phyloP scores from a whole-genome alignment of 1,140 invertebrate genomes.

The Cyphomyrmex costatus region DNA sequence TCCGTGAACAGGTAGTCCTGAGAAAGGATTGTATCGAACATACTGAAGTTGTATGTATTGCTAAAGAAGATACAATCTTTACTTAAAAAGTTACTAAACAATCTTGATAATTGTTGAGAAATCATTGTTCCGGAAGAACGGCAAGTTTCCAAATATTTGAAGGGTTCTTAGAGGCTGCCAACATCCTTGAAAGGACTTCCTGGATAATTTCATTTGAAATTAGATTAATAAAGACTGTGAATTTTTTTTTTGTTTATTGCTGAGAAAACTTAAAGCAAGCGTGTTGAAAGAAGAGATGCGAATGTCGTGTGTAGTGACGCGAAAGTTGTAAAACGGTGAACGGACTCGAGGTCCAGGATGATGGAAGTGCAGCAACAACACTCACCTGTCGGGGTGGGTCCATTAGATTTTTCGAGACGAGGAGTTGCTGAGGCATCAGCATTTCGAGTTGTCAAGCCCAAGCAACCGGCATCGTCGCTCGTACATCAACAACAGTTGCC shows the following conservation, averaged over 20 bases:
- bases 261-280: background rate
- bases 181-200: background rate
- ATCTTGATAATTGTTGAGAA: background rate
- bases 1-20: slow-evolving; percentile 27
- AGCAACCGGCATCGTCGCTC: slow-evolving; percentile 78
- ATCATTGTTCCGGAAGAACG: background rate
- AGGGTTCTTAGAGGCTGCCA: background rate
- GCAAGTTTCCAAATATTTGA: background rate
- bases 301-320: slow-evolving; percentile 69
- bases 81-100: background rate
- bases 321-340: slow-evolving; percentile 61
- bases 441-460: slow-evolving; percentile 85
- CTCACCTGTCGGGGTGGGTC: slow-evolving; percentile 85
- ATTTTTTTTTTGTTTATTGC: slow-evolving; percentile 55
- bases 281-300: slow-evolving; percentile 53
- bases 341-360: slow-evolving; percentile 76
- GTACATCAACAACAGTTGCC: slow-evolving; percentile 77
- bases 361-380: slow-evolving; percentile 86
- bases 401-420: slow-evolving; percentile 85
- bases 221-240: slow-evolving; percentile 1
- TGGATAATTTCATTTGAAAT: background rate
- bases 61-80: background rate
- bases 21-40: background rate
- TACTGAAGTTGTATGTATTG: background rate
- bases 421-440: slow-evolving; percentile 85